Conservation (phyloP, 2,888 invertebrate genomes). For the Acheta domesticus region DNA sequence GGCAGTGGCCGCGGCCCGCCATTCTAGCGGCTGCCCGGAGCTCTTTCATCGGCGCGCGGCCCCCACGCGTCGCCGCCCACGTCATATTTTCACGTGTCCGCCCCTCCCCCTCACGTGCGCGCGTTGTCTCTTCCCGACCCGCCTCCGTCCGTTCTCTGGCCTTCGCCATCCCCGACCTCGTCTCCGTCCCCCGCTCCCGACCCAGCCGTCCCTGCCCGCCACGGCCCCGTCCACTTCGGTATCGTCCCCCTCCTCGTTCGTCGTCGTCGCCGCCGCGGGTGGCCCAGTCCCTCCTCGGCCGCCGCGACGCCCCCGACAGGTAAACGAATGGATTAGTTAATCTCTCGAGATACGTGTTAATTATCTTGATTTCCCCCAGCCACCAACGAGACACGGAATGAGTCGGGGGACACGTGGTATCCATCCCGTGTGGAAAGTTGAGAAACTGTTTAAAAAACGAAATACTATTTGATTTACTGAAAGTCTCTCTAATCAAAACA, state of each 20-base stretch:
- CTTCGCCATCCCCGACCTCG: too few relatives aligned
- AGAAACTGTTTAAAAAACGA: too few relatives aligned
- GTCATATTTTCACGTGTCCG: not conserved
- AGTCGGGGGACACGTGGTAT: too few relatives aligned
- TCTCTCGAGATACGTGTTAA: slow-evolving; percentile 1
- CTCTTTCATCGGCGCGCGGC: not conserved
- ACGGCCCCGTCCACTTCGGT: not conserved
- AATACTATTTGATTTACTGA: too few relatives aligned
- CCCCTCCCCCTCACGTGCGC: not conserved
- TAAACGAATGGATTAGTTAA: not conserved
- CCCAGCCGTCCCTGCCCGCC: not conserved
- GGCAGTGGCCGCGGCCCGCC: not conserved
- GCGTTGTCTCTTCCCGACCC: not conserved
- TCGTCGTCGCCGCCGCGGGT: too few relatives aligned
- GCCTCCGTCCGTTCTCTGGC: too few relatives aligned
- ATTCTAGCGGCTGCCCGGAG: not conserved
- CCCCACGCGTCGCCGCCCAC: not conserved
- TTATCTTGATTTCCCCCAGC: not conserved
- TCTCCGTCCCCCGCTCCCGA: not conserved
- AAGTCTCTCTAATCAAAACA: too few relatives aligned
- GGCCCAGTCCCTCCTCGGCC: too few relatives aligned
- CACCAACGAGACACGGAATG: too few relatives aligned
- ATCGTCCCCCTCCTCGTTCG: too few relatives aligned
- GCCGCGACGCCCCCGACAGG: not conserved
- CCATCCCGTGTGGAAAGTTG: too few relatives aligned